phyloP scores from a whole-genome alignment of 2,888 invertebrate genomes.

The Ellobium chinense region DNA sequence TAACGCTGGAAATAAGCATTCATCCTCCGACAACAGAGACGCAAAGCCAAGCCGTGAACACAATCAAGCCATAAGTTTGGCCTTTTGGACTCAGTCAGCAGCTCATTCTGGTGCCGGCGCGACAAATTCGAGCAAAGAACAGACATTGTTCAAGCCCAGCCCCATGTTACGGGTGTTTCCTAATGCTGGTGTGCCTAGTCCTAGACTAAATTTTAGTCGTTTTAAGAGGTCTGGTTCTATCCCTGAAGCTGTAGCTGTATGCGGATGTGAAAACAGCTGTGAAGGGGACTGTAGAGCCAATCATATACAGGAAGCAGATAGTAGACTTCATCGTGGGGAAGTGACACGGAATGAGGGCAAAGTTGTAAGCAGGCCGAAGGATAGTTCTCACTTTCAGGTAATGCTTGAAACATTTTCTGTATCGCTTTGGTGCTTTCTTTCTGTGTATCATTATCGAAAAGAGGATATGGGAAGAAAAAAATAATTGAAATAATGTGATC shows the following conservation, averaged over 20 bases:
- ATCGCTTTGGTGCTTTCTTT: too few relatives aligned
- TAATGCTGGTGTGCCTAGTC: not conserved
- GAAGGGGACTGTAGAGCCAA: conserved; percentile 20
- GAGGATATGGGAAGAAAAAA: too few relatives aligned
- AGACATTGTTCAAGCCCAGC: not conserved
- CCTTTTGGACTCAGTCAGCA: not conserved
- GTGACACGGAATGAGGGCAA: too few relatives aligned
- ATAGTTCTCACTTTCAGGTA: too few relatives aligned
- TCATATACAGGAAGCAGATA: too few relatives aligned
- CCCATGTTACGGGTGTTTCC: not conserved
- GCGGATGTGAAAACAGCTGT: not conserved
- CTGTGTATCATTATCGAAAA: too few relatives aligned
- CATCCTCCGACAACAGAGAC: not conserved
- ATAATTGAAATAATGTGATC: too few relatives aligned
- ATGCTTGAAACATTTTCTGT: too few relatives aligned
- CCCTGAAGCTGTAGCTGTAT: conserved; percentile 8
- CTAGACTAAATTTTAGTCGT: conserved; percentile 24
- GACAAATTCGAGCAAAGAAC: not conserved
- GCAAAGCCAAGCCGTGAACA: not conserved
- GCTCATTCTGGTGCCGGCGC: not conserved
- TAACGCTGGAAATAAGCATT: not conserved
- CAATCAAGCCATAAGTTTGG: not conserved
- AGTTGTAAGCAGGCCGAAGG: too few relatives aligned
- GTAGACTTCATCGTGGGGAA: too few relatives aligned
- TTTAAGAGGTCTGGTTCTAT: conserved; percentile 25